Percentiles rank a stretch among this genome's conserved stretches.
These are phyloP conservation scores for Rhingia campestris DNA, from an alignment of 2,888 invertebrate genomes.

Conservation along the genomic window DNA sequence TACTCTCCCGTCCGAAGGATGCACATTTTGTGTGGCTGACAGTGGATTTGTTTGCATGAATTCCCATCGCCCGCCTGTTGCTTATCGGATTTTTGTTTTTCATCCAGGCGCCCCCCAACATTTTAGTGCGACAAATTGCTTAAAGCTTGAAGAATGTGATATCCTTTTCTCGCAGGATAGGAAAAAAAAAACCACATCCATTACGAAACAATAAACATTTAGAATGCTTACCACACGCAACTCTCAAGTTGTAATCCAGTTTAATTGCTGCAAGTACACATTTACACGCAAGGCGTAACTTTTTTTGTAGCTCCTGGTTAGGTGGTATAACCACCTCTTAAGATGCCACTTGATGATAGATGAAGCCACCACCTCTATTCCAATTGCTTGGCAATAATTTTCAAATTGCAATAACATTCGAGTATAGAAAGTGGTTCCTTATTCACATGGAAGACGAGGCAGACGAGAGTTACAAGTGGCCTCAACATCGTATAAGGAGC, in stretches of 20 bases:
- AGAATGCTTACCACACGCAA: constrained; percentile 59
- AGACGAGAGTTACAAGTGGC: constrained; percentile 58
- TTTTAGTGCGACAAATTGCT: not conserved
- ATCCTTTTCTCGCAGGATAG: not conserved
- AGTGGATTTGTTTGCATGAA: constrained; percentile 48
- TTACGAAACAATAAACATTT: constrained; percentile 42
- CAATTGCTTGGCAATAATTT: constrained; percentile 65
- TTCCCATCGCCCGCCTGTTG: constrained; percentile 54
- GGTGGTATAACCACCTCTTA: not conserved
- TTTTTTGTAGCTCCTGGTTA: not conserved
- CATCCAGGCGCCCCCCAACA: not conserved
- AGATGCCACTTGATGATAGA: constrained; percentile 48
- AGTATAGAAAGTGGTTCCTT: not conserved
- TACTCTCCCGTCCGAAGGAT: constrained; percentile 18
- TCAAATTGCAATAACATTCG: constrained; percentile 49
- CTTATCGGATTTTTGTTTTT: constrained; percentile 34
- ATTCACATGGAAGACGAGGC: not conserved
- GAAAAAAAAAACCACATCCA: constrained; percentile 29
- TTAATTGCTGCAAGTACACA: constrained; percentile 54
- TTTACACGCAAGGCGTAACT: constrained; percentile 53
- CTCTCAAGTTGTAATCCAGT: constrained; percentile 52
- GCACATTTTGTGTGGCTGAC: constrained; percentile 58
- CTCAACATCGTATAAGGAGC: too few relatives aligned
- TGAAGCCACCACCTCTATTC: constrained; percentile 38
- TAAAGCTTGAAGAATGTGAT: not conserved